Base-by-base conservation (phyloP, 2,113 vertebrate species). In the Hiodon tergisus region DNA sequence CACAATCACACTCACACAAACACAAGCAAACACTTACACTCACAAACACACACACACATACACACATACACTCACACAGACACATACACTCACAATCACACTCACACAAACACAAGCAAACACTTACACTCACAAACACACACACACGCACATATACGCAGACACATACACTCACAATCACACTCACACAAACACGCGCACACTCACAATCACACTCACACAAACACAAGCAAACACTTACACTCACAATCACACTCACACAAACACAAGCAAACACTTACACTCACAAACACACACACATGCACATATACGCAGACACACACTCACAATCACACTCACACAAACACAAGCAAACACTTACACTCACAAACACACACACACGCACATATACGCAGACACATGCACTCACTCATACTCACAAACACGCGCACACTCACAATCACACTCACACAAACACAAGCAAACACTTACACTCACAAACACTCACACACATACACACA, bases 141-240 rank as follows among this genome's bases (percentile, higher is more conserved):
- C 47, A 54, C 61, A 14, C 9, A 66, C 63, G 2, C n/a, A 51
- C 47, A 14, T 47, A 7, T 2, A 1, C 55, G 9, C 3, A 59
- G 5, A 31, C 31, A 31, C 31, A 31, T 31, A 2, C 31, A 31
- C 1, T 31, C 31, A 31, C 31, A n/a, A n/a, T 31, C 31, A 31
- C 2, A 2, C 31, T 31, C n/a, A n/a, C 31, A 31, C 31, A 31
- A 31, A 31, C 31, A 31, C 31, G 13, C 52, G 2, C 7, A 16
- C 66, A 53, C 3, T 72, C 51, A 76, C 71, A 78, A n/a, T n/a
- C 69, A 71, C 71, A 75, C 71, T 57, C 47, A 52, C n/a, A 50
- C 58, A 16, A n/a, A n/a, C n/a, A n/a, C n/a, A n/a, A n/a, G n/a
- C n/a, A n/a, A n/a, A n/a, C n/a, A n/a, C n/a, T n/a, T n/a, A n/a